A percentile compares a stretch with the other conserved stretches of the same genome.
Evolutionary conservation across 2,113 vertebrate genomes (phyloP).

Genomic region (Blennius ocellaris): DNA sequence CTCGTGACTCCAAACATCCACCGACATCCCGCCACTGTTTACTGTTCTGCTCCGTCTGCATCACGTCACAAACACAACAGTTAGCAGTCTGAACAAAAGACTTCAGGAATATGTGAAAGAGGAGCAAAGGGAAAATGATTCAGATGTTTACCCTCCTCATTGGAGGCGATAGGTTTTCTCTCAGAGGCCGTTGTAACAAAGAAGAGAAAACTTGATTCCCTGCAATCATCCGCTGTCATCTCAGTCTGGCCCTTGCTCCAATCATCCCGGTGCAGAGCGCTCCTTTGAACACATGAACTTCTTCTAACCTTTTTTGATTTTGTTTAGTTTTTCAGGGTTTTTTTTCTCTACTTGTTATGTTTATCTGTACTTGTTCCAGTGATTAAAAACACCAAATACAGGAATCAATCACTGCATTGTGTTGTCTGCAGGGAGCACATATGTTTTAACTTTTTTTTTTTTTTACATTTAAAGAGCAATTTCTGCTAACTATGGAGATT

Average conservation of each 20-base stretch:
- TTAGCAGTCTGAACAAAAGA: conserved; percentile 70
- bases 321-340: conserved; percentile 58
- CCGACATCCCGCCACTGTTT: conserved; percentile 45
- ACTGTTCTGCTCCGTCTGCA: conserved; percentile 50
- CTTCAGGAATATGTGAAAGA: conserved; percentile 68
- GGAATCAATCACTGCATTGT: conserved; percentile 28
- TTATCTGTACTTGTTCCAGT: conserved; percentile 54
- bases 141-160: conserved; percentile 42
- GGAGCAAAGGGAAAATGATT: conserved; percentile 29
- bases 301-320: conserved; percentile 66
- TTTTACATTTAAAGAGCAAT: conserved; percentile 32
- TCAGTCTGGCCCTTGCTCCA: conserved; percentile 58
- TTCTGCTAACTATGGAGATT: conserved; percentile 54
- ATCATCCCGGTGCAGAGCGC: conserved; percentile 43
- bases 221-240: conserved; percentile 72
- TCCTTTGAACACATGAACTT: conserved; percentile 59
- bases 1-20: conserved; percentile 15
- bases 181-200: conserved; percentile 54
- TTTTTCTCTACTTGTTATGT: conserved; percentile 52
- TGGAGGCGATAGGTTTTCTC: conserved; percentile 51
- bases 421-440: conserved; percentile 35
- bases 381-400: conserved; percentile 43
- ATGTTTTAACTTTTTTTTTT: conserved; percentile 35
- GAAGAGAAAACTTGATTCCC: conserved; percentile 70
- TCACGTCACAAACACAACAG: conserved; percentile 71